Percentiles rank a stretch among this genome's conserved stretches.
These are phyloP conservation scores for Exocentrus adspersus DNA, from an alignment of 2,888 invertebrate genomes.

Conservation along the genomic window DNA sequence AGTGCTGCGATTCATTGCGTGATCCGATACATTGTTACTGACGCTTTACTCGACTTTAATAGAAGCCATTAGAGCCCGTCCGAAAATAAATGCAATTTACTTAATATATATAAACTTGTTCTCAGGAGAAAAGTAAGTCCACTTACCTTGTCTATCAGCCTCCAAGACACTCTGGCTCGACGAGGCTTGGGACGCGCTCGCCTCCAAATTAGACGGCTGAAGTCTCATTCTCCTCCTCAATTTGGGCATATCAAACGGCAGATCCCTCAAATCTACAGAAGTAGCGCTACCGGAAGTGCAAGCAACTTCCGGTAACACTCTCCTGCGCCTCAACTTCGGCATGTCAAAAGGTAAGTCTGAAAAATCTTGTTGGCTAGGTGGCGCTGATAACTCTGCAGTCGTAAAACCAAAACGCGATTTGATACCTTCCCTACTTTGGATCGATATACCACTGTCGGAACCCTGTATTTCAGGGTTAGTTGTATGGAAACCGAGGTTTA, in stretches of 20 bases:
- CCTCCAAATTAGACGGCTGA: slow-evolving; percentile 71
- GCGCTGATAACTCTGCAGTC: slow-evolving; percentile 60
- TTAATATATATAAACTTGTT: no score
- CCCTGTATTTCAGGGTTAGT: slow-evolving; percentile 83
- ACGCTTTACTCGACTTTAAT: no score
- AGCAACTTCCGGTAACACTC: slow-evolving; percentile 72
- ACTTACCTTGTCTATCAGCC: slow-evolving; percentile 72
- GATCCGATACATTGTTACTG: no score
- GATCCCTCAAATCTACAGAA: slow-evolving; percentile 80
- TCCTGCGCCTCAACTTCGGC: slow-evolving; percentile 82
- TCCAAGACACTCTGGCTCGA: slow-evolving; percentile 85
- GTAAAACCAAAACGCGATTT: slow-evolving; percentile 67
- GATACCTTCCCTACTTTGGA: slow-evolving; percentile 83
- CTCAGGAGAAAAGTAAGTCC: no score
- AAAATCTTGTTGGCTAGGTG: slow-evolving; percentile 73
- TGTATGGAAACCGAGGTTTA: slow-evolving; percentile 73
- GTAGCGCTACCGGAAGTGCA: slow-evolving; percentile 79
- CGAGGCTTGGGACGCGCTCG: slow-evolving; percentile 81
- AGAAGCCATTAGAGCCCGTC: no score
- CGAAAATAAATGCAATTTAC: no score
- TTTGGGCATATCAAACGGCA: slow-evolving; percentile 94
- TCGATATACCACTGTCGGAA: slow-evolving; percentile 88
- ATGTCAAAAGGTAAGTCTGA: slow-evolving; percentile 89
- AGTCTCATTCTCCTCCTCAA: slow-evolving; percentile 78
- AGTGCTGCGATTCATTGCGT: no score